Evolutionary conservation across 2,113 vertebrate species (phyloP), one percentile per base, ranked within the genome.

Genomic region (Candoia aspera): DNA sequence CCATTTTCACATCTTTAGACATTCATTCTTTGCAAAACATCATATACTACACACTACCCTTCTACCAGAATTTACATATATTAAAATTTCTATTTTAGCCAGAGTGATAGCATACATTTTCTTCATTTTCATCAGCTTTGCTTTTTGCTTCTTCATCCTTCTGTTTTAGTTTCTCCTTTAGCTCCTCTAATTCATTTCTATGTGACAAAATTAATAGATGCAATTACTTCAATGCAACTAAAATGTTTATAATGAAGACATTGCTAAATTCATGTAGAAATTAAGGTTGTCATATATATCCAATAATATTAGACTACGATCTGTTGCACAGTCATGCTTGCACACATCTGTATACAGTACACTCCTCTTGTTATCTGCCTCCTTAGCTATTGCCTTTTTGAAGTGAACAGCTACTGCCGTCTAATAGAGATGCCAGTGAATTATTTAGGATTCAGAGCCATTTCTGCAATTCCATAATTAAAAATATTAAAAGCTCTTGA

Each of bases 61-160:
- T 37, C 19, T 79, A 37, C 17, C 6, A 42, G 37, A 79, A 37
- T 37, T 79, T 79, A n/a, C 73, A 79, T 79, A 79, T 79, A 79
- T 79, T 79, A 79, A 79, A 6, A 79, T 42, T 79, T 42, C 8
- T 79, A 79, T 79, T 17, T 79, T 37, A 79, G 37, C 19, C 33
- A 73, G 29, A 26, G 55, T 85, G 91, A 87, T 21, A 86, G 23
- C 98, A 91, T 98, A 99, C 99, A 83, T 97, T 97, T 96, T 98
- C 97, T 95, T 98, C 98, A 91, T 95, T 97, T 95, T 98, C 97
- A 93, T 98, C 97, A 95, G 98, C 95, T 96, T 98, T 95, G 85
- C 58, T 97, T 94, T 98, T 95, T 68, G 95, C 95, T 91, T 98
- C 98, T 96, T 98, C 94, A 95, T 79, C 95, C 93, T 97, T 96